Conservation (phyloP, 2,113 vertebrate species). For the Petromus typicus region DNA sequence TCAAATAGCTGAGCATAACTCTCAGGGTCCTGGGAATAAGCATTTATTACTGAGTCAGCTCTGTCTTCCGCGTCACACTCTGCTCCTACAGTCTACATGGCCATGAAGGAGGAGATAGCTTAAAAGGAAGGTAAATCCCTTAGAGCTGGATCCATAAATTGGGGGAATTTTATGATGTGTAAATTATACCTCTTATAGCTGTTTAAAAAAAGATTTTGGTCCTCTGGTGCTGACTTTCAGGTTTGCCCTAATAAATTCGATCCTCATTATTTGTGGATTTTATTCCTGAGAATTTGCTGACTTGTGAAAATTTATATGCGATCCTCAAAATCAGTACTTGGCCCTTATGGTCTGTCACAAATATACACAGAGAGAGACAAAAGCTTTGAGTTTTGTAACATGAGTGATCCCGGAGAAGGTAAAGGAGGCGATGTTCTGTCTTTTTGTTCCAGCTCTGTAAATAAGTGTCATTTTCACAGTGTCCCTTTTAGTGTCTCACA, state of each 20-base stretch:
- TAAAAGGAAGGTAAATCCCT: neutral
- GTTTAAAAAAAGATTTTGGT: neutral
- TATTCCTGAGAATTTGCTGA: neutral
- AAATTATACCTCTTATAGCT: neutral
- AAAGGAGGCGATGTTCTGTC: rapidly evolving
- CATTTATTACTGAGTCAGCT: neutral
- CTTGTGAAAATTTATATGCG: neutral
- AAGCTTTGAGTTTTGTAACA: neutral
- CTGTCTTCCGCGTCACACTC: neutral
- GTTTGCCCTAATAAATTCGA: neutral
- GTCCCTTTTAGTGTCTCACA: too few species aligned
- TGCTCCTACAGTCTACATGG: neutral
- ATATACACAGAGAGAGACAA: neutral
- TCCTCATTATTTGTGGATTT: neutral
- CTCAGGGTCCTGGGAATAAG: too few species aligned
- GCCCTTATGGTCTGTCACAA: neutral
- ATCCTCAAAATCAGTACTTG: neutral
- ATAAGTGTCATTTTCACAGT: neutral
- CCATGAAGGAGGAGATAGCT: neutral
- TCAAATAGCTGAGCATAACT: neutral
- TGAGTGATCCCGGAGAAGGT: neutral
- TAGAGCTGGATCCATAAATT: neutral
- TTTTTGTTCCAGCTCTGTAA: neutral
- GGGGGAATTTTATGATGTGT: neutral
- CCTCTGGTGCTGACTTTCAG: neutral